Evolutionary conservation across 2,888 invertebrate genomes (phyloP), one percentile per base, ranked within the genome.

Genomic region (Bugula neritina): DNA sequence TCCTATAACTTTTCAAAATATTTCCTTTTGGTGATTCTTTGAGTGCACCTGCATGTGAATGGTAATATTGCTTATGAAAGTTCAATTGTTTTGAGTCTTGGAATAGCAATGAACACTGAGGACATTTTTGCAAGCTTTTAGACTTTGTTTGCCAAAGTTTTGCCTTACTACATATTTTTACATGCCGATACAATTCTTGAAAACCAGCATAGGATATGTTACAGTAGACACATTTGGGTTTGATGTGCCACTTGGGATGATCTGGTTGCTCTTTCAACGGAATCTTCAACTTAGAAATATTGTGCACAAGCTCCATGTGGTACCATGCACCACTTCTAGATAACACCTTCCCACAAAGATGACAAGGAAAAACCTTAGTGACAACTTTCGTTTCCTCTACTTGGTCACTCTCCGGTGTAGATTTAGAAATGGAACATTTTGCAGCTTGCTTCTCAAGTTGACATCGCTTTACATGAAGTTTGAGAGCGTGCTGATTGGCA

Each of bases 191-290:
- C 43, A 43, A 43, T 5, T 5, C 5, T 10, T 10, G 5, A 43
- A 10, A 43, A 17, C 5, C 31, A 63, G 1, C 34, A 2, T 13
- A 29, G 5, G 34, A 29, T 5, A 25, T 63, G 13, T 31, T n/a
- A 31, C 63, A 63, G 31, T 63, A 63, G 63, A 63, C 17, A 31
- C 63, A 63, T 3, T 2, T 63, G 13, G 57, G n/a, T 25, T 3
- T 3, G 5, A 25, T 57, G 27, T 57, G 23, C 13, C 5, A 57
- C 2, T 29, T 63, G 5, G 34, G 10, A 13, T 63, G 10, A 31
- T 27, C 29, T 29, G 10, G 13, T 23, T 21, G 5, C 23, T 23
- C 23, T 57, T 57, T 25, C 10, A 52, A 21, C 10, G 52, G 52
- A 13, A 57, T 25, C 25, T 21, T 57, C 25, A 25, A 10, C 57